These are phyloP conservation scores for Odontamblyopus rebecca DNA, from an alignment of 2,797 vertebrate genomes.

Conservation along the genomic window DNA sequence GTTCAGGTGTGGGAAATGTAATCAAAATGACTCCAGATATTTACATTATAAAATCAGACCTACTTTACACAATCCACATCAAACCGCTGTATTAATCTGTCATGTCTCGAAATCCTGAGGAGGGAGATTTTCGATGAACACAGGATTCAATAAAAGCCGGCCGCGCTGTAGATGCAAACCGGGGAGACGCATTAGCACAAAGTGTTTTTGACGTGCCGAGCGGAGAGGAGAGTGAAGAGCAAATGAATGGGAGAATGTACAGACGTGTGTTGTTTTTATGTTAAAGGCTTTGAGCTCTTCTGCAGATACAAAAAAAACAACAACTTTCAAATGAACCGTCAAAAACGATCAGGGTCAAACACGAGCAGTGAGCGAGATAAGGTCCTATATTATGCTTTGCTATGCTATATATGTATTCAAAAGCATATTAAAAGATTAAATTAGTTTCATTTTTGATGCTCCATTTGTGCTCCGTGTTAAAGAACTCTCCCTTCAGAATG, in stretches of 20 bases:
- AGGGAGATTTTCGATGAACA: neutral
- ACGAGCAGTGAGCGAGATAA: too few relatives aligned
- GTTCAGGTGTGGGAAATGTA: too few relatives aligned
- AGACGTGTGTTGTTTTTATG: neutral
- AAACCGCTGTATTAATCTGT: neutral
- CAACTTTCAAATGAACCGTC: neutral
- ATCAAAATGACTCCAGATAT: neutral
- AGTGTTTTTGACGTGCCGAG: slow-evolving; percentile 33
- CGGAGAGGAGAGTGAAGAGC: slow-evolving; percentile 2
- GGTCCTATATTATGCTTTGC: too few relatives aligned
- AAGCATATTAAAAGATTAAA: too few relatives aligned
- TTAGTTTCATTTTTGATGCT: too few relatives aligned
- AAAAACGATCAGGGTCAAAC: neutral
- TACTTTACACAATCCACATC: neutral
- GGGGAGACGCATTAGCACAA: slow-evolving; percentile 23
- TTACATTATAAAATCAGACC: neutral
- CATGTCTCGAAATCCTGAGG: neutral
- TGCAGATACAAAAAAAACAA: neutral
- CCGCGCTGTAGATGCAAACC: slow-evolving; percentile 48
- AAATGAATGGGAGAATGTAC: slow-evolving; percentile 17
- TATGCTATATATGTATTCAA: too few relatives aligned
- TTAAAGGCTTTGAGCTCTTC: neutral
- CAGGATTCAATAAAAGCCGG: neutral
- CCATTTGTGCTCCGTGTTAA: too few relatives aligned
- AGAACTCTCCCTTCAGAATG: too few relatives aligned